Conservation (phyloP, 2,888 invertebrate genomes). For the Apamea epomidion region DNA sequence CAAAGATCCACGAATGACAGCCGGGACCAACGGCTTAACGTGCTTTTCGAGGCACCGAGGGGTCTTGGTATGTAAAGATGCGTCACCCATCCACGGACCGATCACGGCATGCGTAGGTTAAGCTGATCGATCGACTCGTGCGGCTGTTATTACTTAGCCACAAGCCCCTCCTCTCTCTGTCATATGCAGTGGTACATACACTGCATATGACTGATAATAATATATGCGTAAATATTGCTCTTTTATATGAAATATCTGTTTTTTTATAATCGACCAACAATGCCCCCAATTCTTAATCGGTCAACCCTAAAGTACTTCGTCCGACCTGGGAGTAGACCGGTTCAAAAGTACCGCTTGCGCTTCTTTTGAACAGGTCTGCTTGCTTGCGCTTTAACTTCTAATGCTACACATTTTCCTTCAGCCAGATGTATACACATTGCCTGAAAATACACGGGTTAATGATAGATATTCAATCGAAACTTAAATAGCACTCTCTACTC, state of each 20-base stretch:
- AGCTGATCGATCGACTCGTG: too few relatives aligned
- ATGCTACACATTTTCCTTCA: constrained; percentile 95
- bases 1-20: not conserved
- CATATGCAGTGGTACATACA: too few relatives aligned
- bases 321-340: not conserved
- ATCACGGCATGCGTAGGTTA: too few relatives aligned
- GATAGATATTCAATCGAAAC: not conserved
- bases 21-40: not conserved
- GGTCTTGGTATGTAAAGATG: not conserved
- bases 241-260: too few relatives aligned
- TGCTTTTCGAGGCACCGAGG: not conserved
- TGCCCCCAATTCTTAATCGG: not conserved
- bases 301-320: not conserved
- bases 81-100: too few relatives aligned
- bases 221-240: too few relatives aligned
- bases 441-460: constrained; percentile 79
- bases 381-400: constrained; percentile 92
- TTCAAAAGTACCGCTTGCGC: not conserved
- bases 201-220: too few relatives aligned
- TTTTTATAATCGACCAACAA: too few relatives aligned
- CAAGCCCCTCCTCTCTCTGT: too few relatives aligned
- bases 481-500: not conserved
- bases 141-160: too few relatives aligned
- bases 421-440: constrained; percentile 95
- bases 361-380: not conserved